Base-by-base conservation (phyloP, 2,113 vertebrate species). In the Amblyopsis rosae region DNA sequence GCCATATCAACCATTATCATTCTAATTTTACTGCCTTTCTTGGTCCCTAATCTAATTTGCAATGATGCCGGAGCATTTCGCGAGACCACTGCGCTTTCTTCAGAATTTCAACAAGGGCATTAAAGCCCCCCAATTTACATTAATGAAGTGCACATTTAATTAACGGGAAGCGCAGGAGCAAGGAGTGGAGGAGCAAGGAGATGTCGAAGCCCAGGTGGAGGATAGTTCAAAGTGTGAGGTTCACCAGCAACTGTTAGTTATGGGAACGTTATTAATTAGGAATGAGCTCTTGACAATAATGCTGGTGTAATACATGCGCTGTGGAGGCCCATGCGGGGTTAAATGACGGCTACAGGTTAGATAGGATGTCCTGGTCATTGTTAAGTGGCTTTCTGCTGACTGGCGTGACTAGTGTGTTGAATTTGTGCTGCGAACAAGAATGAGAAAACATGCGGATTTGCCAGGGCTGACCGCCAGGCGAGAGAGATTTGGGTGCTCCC, bases 111-210 rank as follows among this genome's bases (percentile, higher is more conserved):
- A 98, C 97, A 96, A 97, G 95, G 96, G 95, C 95, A 98, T 99
- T 98, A 99, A 96, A 96, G 90, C 93, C 92, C 59, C 59, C 92
- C 95, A 97, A 97, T 98, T 98, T 98, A 96, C 96, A 98, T 99
- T 96, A 99, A 99, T 98, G 96, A 98, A 98, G 97, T 98, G 95
- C 95, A 98, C 96, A 96, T 99, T 98, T 98, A 98, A 98, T 99
- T 98, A 97, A 77, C 93, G 95, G 83, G 87, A 82, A 67, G 8
- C 13, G 72, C 73, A 67, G 93, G 91, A 93, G 93, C 8, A 91
- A 89, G 93, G 94, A 94, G 93, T 91, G 92, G 89, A 93, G 93
- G 92, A 93, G 93, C 55, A 89, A 94, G 87, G 91, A 91, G 92
- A n/a, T 41, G 62, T 32, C 15, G 73, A 77, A 80, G 64, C 47